Percentiles rank a stretch among this genome's conserved stretches.
These are phyloP conservation scores for Tichodroma muraria DNA, from an alignment of 2,113 vertebrate species.

Conservation along the genomic window DNA sequence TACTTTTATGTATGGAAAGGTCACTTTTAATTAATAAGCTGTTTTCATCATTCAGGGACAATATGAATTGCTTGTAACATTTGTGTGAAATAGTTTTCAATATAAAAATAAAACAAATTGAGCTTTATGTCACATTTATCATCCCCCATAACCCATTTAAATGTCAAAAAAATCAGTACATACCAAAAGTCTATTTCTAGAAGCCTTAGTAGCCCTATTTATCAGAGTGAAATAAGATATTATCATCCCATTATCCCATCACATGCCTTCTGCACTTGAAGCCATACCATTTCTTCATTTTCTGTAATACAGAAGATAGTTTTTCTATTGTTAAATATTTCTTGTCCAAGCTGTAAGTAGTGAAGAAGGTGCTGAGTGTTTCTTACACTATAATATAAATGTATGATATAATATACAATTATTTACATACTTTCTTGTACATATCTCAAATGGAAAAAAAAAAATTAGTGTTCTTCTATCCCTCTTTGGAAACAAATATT, in stretches of 20 bases:
- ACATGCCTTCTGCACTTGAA: constrained; percentile 17
- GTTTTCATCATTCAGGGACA: constrained; percentile 48
- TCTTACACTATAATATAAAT: background rate
- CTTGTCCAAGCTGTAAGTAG: background rate
- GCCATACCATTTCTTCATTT: background rate
- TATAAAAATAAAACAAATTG: constrained; percentile 68
- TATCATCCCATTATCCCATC: constrained; percentile 61
- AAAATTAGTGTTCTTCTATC: background rate
- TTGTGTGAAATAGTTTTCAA: constrained; percentile 57
- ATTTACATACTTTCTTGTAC: background rate
- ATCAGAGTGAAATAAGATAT: constrained; percentile 61
- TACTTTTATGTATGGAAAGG: constrained; percentile 52
- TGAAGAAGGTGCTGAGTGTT: background rate
- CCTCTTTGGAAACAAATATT: background rate
- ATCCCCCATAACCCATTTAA: constrained; percentile 50
- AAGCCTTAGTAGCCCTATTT: constrained; percentile 52
- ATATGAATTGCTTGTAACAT: constrained; percentile 61
- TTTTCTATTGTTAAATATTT: constrained; percentile 41
- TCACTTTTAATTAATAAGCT: constrained; percentile 66
- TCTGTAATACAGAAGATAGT: background rate
- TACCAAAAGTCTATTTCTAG: constrained; percentile 50
- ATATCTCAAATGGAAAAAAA: constrained; percentile 1
- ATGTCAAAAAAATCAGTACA: constrained; percentile 58
- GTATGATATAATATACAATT: background rate
- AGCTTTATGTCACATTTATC: constrained; percentile 59